Evolutionary conservation across 2,888 invertebrate species (phyloP).

Genomic region (Aethes cnicana): DNA sequence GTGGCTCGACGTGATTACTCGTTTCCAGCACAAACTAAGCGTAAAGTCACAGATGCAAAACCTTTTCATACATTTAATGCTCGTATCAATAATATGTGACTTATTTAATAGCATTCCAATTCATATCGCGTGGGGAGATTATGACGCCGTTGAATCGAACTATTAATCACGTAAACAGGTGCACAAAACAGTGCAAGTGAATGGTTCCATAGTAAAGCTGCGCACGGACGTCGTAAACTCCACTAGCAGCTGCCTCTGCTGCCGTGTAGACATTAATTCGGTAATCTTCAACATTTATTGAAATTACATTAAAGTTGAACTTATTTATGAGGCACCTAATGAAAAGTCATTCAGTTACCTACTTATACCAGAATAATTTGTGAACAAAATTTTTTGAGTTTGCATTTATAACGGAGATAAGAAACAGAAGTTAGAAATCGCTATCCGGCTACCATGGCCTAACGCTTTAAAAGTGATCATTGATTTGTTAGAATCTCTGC

Average conservation of each 20-base stretch:
- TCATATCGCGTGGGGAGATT: conserved; percentile 43
- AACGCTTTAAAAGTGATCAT: too few species aligned
- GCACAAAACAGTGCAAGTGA: conserved; percentile 55
- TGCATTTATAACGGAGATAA: too few species aligned
- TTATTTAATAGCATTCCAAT: background rate
- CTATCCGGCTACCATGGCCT: too few species aligned
- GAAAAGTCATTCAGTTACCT: too few species aligned
- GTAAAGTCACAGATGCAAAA: background rate
- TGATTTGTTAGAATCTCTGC: too few species aligned
- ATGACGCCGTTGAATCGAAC: conserved; percentile 59
- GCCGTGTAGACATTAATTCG: conserved; percentile 45
- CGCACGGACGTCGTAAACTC: conserved; percentile 73
- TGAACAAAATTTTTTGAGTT: too few species aligned
- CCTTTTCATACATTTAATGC: too few species aligned
- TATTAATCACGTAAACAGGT: conserved; percentile 77
- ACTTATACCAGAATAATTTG: too few species aligned
- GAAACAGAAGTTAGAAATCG: too few species aligned
- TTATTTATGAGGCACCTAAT: conserved; percentile 3
- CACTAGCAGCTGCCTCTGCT: conserved; percentile 61
- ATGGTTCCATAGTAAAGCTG: conserved; percentile 59
- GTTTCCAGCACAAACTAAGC: conserved; percentile 2
- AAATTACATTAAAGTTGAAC: conserved; percentile 35
- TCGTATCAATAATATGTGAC: background rate
- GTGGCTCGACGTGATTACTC: conserved; percentile 14
- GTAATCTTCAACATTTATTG: conserved; percentile 60